Evolutionary conservation across 1,140 invertebrate genomes (phyloP), one percentile per base, ranked within the genome.

Genomic region (Drepana arcuata): DNA sequence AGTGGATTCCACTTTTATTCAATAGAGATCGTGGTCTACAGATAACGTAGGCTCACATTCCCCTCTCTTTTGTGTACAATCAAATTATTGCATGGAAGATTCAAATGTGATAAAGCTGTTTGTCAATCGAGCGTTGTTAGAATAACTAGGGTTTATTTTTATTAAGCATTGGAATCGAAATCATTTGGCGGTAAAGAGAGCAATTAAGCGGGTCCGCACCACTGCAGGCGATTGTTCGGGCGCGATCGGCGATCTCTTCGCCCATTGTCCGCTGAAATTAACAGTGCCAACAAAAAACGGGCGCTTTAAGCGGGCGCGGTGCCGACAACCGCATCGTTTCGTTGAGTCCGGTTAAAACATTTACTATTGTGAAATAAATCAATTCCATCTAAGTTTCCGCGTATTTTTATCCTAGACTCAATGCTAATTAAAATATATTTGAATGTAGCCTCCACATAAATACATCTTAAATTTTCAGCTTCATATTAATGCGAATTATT

Each of bases 241-340:
- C 54, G 42, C 55, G 57, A 46, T 34, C 44, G 46, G 29, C 58
- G 56, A 48, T 48, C 50, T 46, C 24, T 40, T 29, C 31, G 41
- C 25, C 62, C 57, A 69, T 74, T 71, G 70, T 71, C 58, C 63
- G 57, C 29, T 48, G 34, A 66, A 65, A 73, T 73, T 64, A 64
- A 63, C 64, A 52, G 55, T 28, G 44, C 35, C 51, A 43, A 54
- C 60, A 71, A 74, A 71, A 71, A 72, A 21, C 41, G n/a, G 26
- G 13, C 33, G 27, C 11, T 36, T 41, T 27, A 26, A 39, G 18
- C 16, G 36, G 34, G 16, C 10, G 33, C 16, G 24, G 28, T n/a
- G n/a, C n/a, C n/a, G n/a, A n/a, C n/a, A n/a, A n/a, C n/a, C n/a
- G n/a, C n/a, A n/a, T n/a, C n/a, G n/a, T n/a, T n/a, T n/a, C 18